Conservation (phyloP, 2,888 invertebrate species). For the Epinotia brunnichana region DNA sequence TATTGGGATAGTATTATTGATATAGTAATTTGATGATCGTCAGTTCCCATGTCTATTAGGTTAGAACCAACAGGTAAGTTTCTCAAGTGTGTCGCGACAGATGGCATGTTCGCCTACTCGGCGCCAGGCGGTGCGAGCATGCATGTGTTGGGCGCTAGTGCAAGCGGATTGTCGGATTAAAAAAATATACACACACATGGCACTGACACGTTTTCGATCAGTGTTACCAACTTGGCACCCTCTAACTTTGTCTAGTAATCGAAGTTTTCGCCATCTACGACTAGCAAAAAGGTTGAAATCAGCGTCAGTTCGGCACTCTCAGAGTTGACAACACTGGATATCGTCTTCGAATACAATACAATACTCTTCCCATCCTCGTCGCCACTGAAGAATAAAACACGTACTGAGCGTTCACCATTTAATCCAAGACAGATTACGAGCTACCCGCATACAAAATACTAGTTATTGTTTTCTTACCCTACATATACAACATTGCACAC, state of each 20-base stretch:
- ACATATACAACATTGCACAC: too few relatives aligned
- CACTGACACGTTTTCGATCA: background rate
- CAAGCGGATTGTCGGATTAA: constrained; percentile 48
- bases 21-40: constrained; percentile 35
- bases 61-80: constrained; percentile 56
- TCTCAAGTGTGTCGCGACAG: constrained; percentile 63
- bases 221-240: background rate
- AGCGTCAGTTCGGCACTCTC: too few relatives aligned
- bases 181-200: background rate
- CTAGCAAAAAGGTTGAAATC: too few relatives aligned
- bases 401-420: too few relatives aligned
- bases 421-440: too few relatives aligned
- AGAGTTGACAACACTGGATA: too few relatives aligned
- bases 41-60: constrained; percentile 44
- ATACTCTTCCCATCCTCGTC: too few relatives aligned
- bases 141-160: constrained; percentile 50
- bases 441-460: too few relatives aligned
- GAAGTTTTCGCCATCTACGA: too few relatives aligned
- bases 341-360: too few relatives aligned
- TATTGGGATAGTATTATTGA: constrained; percentile 19
- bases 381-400: too few relatives aligned
- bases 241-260: background rate
- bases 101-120: constrained; percentile 73
- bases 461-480: too few relatives aligned
- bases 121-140: constrained; percentile 57